Base-by-base conservation (phyloP, 1,140 invertebrate genomes). In the Aradophagus sp. region DNA sequence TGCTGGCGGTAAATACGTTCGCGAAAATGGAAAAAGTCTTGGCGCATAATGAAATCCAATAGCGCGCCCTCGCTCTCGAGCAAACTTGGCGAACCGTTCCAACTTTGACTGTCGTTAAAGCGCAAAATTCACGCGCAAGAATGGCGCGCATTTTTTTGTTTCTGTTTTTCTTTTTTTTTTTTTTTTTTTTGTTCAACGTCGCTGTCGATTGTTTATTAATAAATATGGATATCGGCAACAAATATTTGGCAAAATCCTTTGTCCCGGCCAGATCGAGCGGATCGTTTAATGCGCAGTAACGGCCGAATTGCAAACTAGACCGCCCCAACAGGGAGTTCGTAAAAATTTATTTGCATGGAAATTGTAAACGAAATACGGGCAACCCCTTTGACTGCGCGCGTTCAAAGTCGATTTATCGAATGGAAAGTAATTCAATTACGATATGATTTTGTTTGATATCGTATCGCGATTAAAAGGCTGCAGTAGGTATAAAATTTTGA, bases 21-120 rank as follows among this genome's bases (percentile, higher is more conserved):
- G 42, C 35, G 44, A 58, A 56, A 66, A 66, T 58, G 50, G 39
- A 66, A n/a, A n/a, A n/a, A n/a, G n/a, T n/a, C n/a, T n/a, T n/a
- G n/a, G n/a, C n/a, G n/a, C n/a, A n/a, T n/a, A n/a, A n/a, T n/a
- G n/a, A n/a, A n/a, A n/a, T n/a, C n/a, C n/a, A n/a, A n/a, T n/a
- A n/a, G n/a, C n/a, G n/a, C n/a, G n/a, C n/a, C n/a, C n/a, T n/a
- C n/a, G n/a, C n/a, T n/a, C n/a, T n/a, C n/a, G n/a, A n/a, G n/a
- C n/a, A n/a, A n/a, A n/a, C n/a, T n/a, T n/a, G n/a, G n/a, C n/a
- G n/a, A n/a, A n/a, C n/a, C n/a, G n/a, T n/a, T n/a, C n/a, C n/a
- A n/a, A n/a, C n/a, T n/a, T n/a, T n/a, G n/a, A n/a, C n/a, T n/a
- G n/a, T n/a, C n/a, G n/a, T n/a, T n/a, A n/a, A n/a, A n/a, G n/a